Percentiles rank a stretch among this genome's conserved stretches.
Evolutionary conservation across 2,888 invertebrate genomes (phyloP).

Genomic region (Macrosiphum euphorbiae): DNA sequence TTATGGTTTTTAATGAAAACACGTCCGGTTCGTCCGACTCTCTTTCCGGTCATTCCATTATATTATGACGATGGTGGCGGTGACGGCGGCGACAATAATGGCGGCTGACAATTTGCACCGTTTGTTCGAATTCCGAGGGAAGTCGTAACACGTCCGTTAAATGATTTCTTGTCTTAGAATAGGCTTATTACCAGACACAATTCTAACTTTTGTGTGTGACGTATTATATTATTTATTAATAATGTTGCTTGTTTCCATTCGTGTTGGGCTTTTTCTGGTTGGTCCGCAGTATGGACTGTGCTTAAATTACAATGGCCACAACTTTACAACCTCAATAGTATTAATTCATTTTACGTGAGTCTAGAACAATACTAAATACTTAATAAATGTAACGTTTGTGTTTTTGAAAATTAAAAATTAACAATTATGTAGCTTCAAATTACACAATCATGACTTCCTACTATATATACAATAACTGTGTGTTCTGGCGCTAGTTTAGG

Average conservation of each 20-base stretch:
- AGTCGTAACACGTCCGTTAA: slow-evolving; percentile 24
- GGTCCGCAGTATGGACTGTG: background rate
- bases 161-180: slow-evolving; percentile 22
- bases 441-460: background rate
- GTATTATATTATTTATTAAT: background rate
- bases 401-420: background rate
- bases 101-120: slow-evolving; percentile 4
- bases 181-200: background rate
- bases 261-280: background rate
- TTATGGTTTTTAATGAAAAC: slow-evolving; percentile 46
- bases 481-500: background rate
- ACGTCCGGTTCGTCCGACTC: slow-evolving; percentile 3
- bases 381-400: background rate
- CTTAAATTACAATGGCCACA: background rate
- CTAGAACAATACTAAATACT: background rate
- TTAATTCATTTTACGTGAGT: background rate
- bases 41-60: slow-evolving; percentile 26
- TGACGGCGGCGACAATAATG: background rate
- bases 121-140: background rate
- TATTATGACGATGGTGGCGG: background rate
- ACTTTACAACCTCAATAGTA: background rate
- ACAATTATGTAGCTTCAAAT: background rate
- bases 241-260: background rate
- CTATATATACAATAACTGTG: background rate
- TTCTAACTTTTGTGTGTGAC: background rate